phyloP scores from a whole-genome alignment of 2,797 vertebrate genomes.

The Bradypus variegatus region DNA sequence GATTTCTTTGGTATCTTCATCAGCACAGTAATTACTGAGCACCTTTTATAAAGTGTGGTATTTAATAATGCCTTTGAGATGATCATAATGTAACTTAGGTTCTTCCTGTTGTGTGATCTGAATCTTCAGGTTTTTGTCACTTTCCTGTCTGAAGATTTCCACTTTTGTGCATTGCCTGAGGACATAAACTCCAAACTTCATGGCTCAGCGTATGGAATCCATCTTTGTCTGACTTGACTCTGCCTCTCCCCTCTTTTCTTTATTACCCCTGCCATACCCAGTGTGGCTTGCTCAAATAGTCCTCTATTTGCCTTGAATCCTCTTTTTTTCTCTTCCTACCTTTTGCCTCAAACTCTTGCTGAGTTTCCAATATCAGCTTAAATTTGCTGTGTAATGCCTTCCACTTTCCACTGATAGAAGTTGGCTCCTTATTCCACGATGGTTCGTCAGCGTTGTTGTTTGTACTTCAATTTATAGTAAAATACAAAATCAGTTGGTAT shows the following conservation, averaged over 20 bases:
- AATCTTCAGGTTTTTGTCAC: slow-evolving; percentile 21
- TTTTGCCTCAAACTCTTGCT: not conserved
- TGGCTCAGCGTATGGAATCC: not conserved
- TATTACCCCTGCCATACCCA: not conserved
- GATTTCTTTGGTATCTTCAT: slow-evolving; percentile 18
- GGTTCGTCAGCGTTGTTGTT: slow-evolving; percentile 7
- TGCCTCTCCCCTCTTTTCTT: not conserved
- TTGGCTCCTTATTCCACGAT: not conserved
- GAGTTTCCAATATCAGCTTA: not conserved
- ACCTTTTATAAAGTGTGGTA: not conserved
- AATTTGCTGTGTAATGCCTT: slow-evolving; percentile 24
- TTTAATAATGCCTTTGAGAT: slow-evolving; percentile 16
- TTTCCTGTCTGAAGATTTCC: not conserved
- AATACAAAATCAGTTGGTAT: slow-evolving; percentile 26
- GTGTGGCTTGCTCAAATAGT: not conserved
- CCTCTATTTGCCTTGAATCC: not conserved
- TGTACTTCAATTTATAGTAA: slow-evolving; percentile 25
- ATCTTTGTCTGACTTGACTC: not conserved
- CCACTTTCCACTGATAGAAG: not conserved
- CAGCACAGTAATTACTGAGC: not conserved
- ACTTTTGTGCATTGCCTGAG: not conserved
- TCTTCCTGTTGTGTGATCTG: not conserved
- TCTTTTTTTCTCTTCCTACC: not conserved
- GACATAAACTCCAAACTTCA: not conserved
- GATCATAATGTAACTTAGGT: not conserved